phyloP scores from a whole-genome alignment of 2,888 invertebrate genomes.

The Odontocolon sp. region DNA sequence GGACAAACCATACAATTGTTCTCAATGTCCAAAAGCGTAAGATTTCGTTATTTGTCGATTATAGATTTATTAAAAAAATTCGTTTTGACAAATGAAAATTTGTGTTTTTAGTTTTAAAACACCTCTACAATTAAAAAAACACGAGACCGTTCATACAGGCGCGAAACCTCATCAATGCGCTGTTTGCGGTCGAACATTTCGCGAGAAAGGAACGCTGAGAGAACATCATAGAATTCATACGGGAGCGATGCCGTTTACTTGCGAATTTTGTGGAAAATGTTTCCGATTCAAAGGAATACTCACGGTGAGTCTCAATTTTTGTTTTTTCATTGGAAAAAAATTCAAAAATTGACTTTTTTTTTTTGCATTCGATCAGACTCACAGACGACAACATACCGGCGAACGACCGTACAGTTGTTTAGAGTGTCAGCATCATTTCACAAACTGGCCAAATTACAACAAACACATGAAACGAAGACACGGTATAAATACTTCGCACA shows the following conservation, averaged over 20 bases:
- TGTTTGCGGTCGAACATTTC: slow-evolving; percentile 84
- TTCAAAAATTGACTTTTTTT: slow-evolving; percentile 17
- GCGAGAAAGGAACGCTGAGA: slow-evolving; percentile 87
- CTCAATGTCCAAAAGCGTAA: slow-evolving; percentile 82
- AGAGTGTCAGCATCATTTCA: slow-evolving; percentile 88
- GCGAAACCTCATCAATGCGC: slow-evolving; percentile 85
- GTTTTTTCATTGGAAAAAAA: neutral
- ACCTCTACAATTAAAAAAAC: slow-evolving; percentile 83
- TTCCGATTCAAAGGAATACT: slow-evolving; percentile 90
- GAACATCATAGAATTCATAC: slow-evolving; percentile 90
- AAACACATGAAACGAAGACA: slow-evolving; percentile 91
- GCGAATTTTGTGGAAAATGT: slow-evolving; percentile 88
- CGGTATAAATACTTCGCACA: slow-evolving; percentile 83
- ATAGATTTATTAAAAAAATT: neutral
- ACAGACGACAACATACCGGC: slow-evolving; percentile 86
- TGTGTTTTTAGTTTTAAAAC: slow-evolving; percentile 82
- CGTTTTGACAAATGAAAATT: neutral
- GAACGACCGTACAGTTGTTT: slow-evolving; percentile 88
- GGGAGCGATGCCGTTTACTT: slow-evolving; percentile 89
- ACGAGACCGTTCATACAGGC: slow-evolving; percentile 84
- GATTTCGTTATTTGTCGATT: slow-evolving; percentile 53
- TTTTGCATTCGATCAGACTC: too few relatives aligned
- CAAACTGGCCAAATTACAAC: slow-evolving; percentile 92
- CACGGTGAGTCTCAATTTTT: slow-evolving; percentile 81
- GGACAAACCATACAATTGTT: slow-evolving; percentile 81